A percentile compares a stretch with the other conserved stretches of the same genome.
Conservation (phyloP, 2,888 invertebrate species). For the Cantharis nigra region DNA sequence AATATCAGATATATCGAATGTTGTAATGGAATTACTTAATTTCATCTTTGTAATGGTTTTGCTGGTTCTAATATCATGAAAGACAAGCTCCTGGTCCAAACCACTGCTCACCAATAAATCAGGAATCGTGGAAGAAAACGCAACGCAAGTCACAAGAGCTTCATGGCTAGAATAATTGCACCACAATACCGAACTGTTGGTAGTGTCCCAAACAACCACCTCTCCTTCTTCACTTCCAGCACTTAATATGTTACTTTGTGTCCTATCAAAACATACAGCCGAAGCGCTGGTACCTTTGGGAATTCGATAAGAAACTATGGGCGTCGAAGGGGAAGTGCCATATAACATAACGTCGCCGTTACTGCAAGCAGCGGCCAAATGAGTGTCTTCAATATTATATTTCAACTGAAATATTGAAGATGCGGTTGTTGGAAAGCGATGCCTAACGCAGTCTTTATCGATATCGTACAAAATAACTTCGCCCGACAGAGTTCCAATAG, state of each 20-base stretch:
- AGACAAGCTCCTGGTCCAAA: constrained; percentile 61
- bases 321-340: constrained; percentile 43
- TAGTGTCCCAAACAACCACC: constrained; percentile 51
- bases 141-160: constrained; percentile 62
- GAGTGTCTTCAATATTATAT: constrained; percentile 49
- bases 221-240: constrained; percentile 52
- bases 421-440: constrained; percentile 43
- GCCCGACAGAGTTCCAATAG: constrained; percentile 47
- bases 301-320: constrained; percentile 44
- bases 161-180: constrained; percentile 55
- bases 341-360: constrained; percentile 50
- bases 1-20: constrained; percentile 50
- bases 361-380: constrained; percentile 47
- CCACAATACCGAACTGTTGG: constrained; percentile 44
- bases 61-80: constrained; percentile 60
- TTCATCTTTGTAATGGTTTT: constrained; percentile 46
- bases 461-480: constrained; percentile 51
- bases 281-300: constrained; percentile 48
- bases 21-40: constrained; percentile 45
- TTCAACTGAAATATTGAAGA: constrained; percentile 45
- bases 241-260: constrained; percentile 46
- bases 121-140: constrained; percentile 61
- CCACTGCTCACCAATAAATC: constrained; percentile 63
- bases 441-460: constrained; percentile 45
- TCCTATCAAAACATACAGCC: constrained; percentile 41